Percentiles rank a stretch among this genome's conserved stretches.
Conservation (phyloP, 1,140 invertebrate genomes). For the Drosophila albomicans region DNA sequence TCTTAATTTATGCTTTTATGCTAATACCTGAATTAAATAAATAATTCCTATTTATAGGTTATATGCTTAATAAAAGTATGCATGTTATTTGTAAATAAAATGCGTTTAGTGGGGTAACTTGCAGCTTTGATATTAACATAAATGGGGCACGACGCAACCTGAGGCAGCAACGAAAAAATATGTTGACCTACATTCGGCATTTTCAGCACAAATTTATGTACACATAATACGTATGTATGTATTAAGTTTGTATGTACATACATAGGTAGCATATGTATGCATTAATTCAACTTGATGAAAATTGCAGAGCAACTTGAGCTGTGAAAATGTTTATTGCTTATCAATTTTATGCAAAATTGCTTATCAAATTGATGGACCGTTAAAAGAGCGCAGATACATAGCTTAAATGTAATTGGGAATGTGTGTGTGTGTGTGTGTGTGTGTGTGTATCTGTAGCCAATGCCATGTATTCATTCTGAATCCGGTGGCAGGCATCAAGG, state of each 20-base stretch:
- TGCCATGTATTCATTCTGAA: slow-evolving; percentile 15
- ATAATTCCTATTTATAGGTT: neutral
- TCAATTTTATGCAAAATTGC: slow-evolving; percentile 8
- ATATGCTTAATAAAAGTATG: neutral
- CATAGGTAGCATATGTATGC: neutral
- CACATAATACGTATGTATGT: neutral
- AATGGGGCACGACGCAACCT: slow-evolving; percentile 34
- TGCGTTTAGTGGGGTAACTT: neutral
- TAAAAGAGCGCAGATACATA: neutral
- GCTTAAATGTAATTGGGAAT: slow-evolving; percentile 6
- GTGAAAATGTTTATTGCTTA: slow-evolving; percentile 7
- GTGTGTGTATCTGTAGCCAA: slow-evolving; percentile 5
- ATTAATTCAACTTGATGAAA: neutral
- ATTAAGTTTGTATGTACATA: neutral
- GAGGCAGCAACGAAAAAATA: slow-evolving; percentile 39
- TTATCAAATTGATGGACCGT: slow-evolving; percentile 12
- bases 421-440: neutral
- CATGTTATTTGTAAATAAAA: neutral
- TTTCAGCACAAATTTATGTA: slow-evolving; percentile 6
- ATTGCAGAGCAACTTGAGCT: neutral
- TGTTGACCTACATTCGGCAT: slow-evolving; percentile 46
- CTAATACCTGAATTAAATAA: neutral
- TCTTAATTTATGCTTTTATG: too few relatives aligned
- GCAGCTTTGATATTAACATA: slow-evolving; percentile 9
- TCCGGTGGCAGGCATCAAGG: slow-evolving; percentile 51